A percentile compares a stretch with the other conserved stretches of the same genome.
phyloP scores from a whole-genome alignment of 2,888 invertebrate genomes.

The Ischnus inquisitorius region DNA sequence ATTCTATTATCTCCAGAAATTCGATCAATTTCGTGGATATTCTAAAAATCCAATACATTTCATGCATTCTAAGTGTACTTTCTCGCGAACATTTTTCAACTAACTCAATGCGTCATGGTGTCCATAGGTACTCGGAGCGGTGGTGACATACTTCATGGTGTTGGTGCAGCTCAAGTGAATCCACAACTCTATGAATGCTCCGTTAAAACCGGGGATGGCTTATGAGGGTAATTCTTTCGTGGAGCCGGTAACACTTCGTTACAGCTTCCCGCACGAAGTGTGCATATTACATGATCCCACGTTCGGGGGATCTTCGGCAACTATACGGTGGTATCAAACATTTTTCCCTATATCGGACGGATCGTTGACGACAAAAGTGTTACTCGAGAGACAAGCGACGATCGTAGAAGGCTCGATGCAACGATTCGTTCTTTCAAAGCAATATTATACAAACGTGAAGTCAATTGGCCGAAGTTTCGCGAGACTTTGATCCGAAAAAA shows the following conservation, averaged over 20 bases:
- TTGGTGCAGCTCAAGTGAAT: conserved; percentile 93
- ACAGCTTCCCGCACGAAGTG: conserved; percentile 30
- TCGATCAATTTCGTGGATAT: too few relatives aligned
- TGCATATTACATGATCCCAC: conserved; percentile 33
- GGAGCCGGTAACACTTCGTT: conserved; percentile 42
- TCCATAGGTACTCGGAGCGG: conserved; percentile 92
- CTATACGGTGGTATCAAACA: conserved; percentile 29
- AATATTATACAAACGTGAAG: background rate
- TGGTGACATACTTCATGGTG: conserved; percentile 97
- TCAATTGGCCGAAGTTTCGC: background rate
- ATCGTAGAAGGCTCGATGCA: background rate
- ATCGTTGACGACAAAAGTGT: conserved; percentile 3
- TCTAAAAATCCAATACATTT: too few relatives aligned
- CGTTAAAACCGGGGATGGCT: conserved; percentile 48
- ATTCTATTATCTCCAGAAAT: too few relatives aligned
- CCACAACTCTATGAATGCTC: conserved; percentile 38
- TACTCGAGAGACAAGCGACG: background rate
- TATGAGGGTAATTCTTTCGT: conserved; percentile 33
- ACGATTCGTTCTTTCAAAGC: too few relatives aligned
- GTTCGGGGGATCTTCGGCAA: conserved; percentile 3
- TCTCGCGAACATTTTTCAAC: too few relatives aligned
- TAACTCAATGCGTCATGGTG: too few relatives aligned
- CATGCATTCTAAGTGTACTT: too few relatives aligned
- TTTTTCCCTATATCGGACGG: conserved; percentile 6
- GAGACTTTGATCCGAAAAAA: conserved; percentile 16